Base-by-base conservation (phyloP, 2,113 vertebrate species). In the Bolborhynchus lineola region DNA sequence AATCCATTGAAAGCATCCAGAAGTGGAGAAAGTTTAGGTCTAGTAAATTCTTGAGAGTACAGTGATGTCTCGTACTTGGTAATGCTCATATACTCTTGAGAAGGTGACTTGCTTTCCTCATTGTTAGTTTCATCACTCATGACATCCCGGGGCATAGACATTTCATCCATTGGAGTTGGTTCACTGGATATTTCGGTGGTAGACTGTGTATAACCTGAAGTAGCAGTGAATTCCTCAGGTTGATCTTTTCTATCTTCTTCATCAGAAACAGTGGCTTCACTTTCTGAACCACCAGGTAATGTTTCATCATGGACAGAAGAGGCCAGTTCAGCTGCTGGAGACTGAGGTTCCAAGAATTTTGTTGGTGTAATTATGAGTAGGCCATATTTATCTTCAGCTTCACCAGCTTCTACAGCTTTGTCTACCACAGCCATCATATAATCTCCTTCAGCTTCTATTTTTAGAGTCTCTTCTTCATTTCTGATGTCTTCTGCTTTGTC, bases 101-200 rank as follows among this genome's bases (percentile, higher is more conserved):
- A 98, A 17, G 98, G 98, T 82, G 98, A 99, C 68, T 98, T 98
- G 0, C 97, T 98, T 95, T 98, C 98, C 19, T 99, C 98, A 50
- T 98, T 99, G 89, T 98, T 98, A 69, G 97, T 98, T 97, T 99
- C 98, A 35, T 99, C 98, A 31, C 98, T 99, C 97, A 98, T 98
- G 52, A 98, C 96, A 42, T 99, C 98, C 5, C 97, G 98, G 29
- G 99, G 98, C 42, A 98, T 99, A 41, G 98, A 98, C 98, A 99
- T 99, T 93, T 98, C 99, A 95, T 99, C 99, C 98, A 99, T 98
- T 29, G 98, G 98, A 69, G 99, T 98, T 62, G 99, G 98, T 90
- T 99, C 98, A 93, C 98, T 99, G 50, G 98, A 99, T 89, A 99
- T 98, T 97, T 99, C 98, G 35, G 98, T 98, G 65, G 98, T 99